Evolutionary conservation across 1,140 invertebrate genomes (phyloP), one percentile per base, ranked within the genome.

Genomic region (Papilio glaucus): DNA sequence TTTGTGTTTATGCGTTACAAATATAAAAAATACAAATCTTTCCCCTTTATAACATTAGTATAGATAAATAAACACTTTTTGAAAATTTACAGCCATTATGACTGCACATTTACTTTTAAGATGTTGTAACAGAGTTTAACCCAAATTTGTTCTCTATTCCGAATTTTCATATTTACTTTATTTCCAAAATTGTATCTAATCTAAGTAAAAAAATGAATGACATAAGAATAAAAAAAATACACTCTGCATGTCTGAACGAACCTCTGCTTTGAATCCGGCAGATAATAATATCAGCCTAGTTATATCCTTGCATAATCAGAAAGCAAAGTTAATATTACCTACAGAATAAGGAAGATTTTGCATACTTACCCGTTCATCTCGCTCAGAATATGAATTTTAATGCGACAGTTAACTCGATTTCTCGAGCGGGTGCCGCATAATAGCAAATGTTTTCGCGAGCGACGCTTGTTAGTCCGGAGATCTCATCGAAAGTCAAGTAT

Each of bases 341-440:
- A 45, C 21, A 12, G 63, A 39, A 53, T 38, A 65, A 75, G 39
- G 37, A 67, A 45, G 71, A 72, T 65, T 53, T n/a, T 69, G 26
- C 67, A 53, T 78, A 87, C 85, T 87, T 77, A 86, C 86, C 79
- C 68, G 82, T 80, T 81, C 86, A 86, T 88, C 67, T 69, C 73
- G 73, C 67, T 81, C 72, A 49, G 76, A 72, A 77, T 84, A 77
- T 83, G 81, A 83, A 85, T 85, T 82, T 83, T 80, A 83, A 83
- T 84, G 77, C 69, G 71, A 73, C 71, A 78, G 76, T 83, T 84
- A 85, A 83, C 82, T 81, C 75, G 72, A 77, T 81, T 82, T 71
- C 68, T 72, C 65, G 61, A 41, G 73, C 62, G 75, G 77, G 53
- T 73, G 70, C 69, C 77, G 79, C 79, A 82, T 85, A 83, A 85